Evolutionary conservation across 2,888 invertebrate species (phyloP).

Genomic region (Mimachlamys varia): DNA sequence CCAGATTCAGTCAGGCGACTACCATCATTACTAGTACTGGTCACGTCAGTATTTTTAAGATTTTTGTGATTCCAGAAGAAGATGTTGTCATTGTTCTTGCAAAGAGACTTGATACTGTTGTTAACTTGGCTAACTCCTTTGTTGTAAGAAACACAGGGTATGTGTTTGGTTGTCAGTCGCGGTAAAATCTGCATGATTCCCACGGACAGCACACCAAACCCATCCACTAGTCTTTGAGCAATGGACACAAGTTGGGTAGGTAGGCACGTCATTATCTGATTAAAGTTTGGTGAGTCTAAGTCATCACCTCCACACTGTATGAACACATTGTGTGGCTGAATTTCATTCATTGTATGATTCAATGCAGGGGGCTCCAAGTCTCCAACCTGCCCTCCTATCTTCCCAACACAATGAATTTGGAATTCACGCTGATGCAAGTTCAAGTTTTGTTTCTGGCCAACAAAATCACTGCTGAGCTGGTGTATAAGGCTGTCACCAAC

Average conservation of each 20-base stretch:
- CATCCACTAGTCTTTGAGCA: conserved; percentile 17
- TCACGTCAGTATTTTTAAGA: not conserved
- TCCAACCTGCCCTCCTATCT: not conserved
- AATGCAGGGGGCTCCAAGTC: conserved; percentile 2
- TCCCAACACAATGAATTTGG: conserved; percentile 7
- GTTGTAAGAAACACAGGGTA: not conserved
- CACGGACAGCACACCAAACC: not conserved
- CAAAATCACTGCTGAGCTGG: conserved; percentile 12
- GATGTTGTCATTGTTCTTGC: not conserved
- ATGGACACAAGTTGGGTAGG: conserved; percentile 16
- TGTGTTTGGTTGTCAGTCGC: not conserved
- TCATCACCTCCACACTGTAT: conserved; percentile 18
- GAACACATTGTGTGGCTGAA: conserved; percentile 19
- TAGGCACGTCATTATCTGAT: not conserved
- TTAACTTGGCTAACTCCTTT: not conserved
- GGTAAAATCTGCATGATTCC: conserved; percentile 6
- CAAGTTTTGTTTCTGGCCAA: conserved; percentile 11
- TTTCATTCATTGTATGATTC: conserved; percentile 26
- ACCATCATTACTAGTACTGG: not conserved
- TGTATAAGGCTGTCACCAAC: not conserved
- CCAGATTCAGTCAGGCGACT: not conserved
- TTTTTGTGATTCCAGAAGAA: conserved; percentile 24
- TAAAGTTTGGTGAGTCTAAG: conserved; percentile 29
- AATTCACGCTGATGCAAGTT: conserved; percentile 25
- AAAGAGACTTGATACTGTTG: not conserved